Evolutionary conservation across 1,140 invertebrate genomes (phyloP).

Genomic region (Triops longicaudatus): DNA sequence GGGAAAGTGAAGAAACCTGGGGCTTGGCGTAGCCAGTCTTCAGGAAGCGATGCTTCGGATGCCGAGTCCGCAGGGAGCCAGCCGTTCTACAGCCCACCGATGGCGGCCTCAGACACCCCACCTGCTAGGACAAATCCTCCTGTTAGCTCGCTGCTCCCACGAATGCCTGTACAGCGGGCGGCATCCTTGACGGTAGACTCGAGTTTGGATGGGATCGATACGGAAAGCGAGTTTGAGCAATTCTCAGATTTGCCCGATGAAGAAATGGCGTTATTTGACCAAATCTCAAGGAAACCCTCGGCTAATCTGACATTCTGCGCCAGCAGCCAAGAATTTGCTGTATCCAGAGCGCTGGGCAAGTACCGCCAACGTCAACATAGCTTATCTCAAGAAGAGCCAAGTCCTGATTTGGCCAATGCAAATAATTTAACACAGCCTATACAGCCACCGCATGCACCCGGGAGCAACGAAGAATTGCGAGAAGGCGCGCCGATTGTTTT

Average conservation of each 20-base stretch:
- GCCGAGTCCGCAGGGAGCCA: background rate
- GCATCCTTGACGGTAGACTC: conserved; percentile 16
- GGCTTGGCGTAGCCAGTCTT: conserved; percentile 60
- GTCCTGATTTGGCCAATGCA: background rate
- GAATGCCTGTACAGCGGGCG: conserved; percentile 17
- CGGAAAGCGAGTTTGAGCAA: conserved; percentile 28
- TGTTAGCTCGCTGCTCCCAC: conserved; percentile 10
- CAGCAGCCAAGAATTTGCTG: conserved; percentile 60
- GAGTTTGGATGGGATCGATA: conserved; percentile 23
- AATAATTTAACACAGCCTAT: background rate
- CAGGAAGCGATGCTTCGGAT: conserved; percentile 39
- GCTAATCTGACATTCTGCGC: background rate
- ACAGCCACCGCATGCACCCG: background rate
- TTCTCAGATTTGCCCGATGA: conserved; percentile 22
- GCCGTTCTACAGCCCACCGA: background rate
- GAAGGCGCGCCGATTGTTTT: background rate
- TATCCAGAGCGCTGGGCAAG: conserved; percentile 68
- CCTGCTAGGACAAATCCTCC: background rate
- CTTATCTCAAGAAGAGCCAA: conserved; percentile 17
- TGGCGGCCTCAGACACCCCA: background rate
- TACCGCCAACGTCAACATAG: conserved; percentile 58
- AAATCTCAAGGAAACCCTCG: background rate
- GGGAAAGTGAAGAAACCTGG: background rate
- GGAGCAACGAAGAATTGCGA: background rate
- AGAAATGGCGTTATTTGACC: background rate